Conservation (phyloP, 2,113 vertebrate genomes). For the Nestor notabilis region DNA sequence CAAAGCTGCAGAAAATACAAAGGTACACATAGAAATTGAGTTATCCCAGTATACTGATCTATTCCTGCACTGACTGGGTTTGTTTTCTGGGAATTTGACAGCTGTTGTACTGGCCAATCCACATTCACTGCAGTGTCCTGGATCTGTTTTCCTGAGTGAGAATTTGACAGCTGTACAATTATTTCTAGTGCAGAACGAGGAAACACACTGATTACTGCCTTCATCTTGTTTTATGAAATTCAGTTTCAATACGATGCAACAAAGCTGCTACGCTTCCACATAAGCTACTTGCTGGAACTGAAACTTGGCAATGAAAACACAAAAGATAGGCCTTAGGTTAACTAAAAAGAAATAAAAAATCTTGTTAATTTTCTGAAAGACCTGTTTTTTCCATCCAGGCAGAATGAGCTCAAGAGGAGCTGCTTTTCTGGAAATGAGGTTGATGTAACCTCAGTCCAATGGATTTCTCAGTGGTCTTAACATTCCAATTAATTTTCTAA, state of each 20-base stretch:
- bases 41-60: not conserved
- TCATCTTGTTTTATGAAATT: slow-evolving; percentile 34
- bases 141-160: slow-evolving; percentile 24
- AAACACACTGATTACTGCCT: slow-evolving; percentile 1
- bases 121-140: not conserved
- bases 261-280: not conserved
- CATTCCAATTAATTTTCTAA: not conserved
- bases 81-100: slow-evolving; percentile 48
- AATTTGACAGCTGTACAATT: slow-evolving; percentile 63
- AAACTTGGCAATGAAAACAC: slow-evolving; percentile 2
- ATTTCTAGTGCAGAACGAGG: slow-evolving; percentile 35
- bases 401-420: not conserved
- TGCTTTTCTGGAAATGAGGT: not conserved
- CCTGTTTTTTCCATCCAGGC: not conserved
- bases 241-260: not conserved
- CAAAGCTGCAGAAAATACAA: slow-evolving; percentile 25
- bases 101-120: slow-evolving; percentile 16
- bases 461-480: slow-evolving; percentile 4
- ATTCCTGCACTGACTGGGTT: not conserved
- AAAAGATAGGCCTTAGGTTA: not conserved
- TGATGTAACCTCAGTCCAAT: not conserved
- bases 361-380: not conserved
- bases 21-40: slow-evolving; percentile 2
- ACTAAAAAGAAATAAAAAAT: not conserved
- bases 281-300: not conserved